Percentiles rank a stretch among this genome's conserved stretches.
Conservation (phyloP, 2,113 vertebrate genomes). For the Chionis minor region DNA sequence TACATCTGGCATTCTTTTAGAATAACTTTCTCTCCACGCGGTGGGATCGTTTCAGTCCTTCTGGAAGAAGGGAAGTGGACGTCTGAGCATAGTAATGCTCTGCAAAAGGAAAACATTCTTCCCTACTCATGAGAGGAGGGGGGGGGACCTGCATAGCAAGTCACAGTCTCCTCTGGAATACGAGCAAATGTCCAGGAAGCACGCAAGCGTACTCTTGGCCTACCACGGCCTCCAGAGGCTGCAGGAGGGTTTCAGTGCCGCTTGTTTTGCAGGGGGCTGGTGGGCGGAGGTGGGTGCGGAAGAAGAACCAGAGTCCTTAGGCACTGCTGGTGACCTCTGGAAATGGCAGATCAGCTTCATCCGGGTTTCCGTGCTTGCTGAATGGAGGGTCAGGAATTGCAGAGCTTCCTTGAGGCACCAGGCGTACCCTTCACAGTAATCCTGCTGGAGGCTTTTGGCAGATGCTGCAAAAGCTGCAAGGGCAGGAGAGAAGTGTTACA, state of each 20-base stretch:
- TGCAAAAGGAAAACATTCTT: constrained; percentile 28
- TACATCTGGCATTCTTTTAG: constrained; percentile 37
- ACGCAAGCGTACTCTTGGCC: neutral
- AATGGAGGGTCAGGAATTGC: constrained; percentile 71
- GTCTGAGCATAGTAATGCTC: neutral
- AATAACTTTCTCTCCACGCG: constrained; percentile 29
- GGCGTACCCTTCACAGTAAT: constrained; percentile 72
- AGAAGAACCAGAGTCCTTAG: neutral
- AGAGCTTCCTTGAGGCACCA: constrained; percentile 77
- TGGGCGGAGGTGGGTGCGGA: neutral
- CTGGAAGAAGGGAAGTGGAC: neutral
- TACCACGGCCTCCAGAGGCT: constrained; percentile 78
- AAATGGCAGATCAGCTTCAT: constrained; percentile 71
- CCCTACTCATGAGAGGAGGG: constrained; percentile 25
- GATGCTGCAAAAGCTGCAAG: constrained; percentile 22
- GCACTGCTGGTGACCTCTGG: constrained; percentile 37
- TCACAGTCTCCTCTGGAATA: constrained; percentile 14
- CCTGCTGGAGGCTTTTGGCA: constrained; percentile 47
- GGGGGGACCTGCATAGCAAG: constrained; percentile 13
- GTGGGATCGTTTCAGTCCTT: neutral
- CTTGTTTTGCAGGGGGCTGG: neutral
- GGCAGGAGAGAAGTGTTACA: neutral
- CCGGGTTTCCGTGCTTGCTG: constrained; percentile 44
- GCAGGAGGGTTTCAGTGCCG: neutral
- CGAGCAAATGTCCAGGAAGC: neutral